Evolutionary conservation across 1,140 invertebrate species (phyloP), one percentile per base, ranked within the genome.

Genomic region (Drosophila bocki): DNA sequence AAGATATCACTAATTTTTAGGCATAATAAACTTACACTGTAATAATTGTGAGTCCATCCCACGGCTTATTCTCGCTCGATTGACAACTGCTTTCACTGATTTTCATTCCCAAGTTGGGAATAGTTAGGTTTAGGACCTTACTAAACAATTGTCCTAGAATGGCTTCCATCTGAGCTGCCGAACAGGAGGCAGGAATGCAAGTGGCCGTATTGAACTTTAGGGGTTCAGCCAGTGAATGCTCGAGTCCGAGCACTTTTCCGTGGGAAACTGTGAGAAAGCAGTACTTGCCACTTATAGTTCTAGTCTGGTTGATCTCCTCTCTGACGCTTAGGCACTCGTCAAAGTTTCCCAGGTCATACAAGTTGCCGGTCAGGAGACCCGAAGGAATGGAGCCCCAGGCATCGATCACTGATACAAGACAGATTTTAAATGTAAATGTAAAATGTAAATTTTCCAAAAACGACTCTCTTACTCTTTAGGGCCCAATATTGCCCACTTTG

Each of bases 301-400:
- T 68, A 3, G n/a, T 8, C 11, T 22, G 44, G 17, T 17, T 8
- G 11, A 45, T 26, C 0, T 35, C 19, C 7, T 65, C 51, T 1
- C 61, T 58, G 37, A 79, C 67, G 0, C 37, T 44, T 8, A 85
- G 33, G 29, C 84, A 88, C 62, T 88, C 71, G 50, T 85, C 82
- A 32, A 56, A 88, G 56, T 88, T 82, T 9, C 84, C 86, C 47
- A 91, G 37, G 37, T 88, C 75, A 64, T 75, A 48, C 48, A 41
- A 8, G n/a, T 71, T 71, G 0, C 68, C 68, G 1, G n/a, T 33
- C 2, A 71, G 37, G 3, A 71, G 4, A 6, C 64, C 64, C 13
- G 64, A 57, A 6, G 68, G 64, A 22, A 57, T 37, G 9, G 51
- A 53, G 6, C 79, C 79, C 79, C 85, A 91, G 0, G 82, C 26